Percentiles rank a stretch among this genome's conserved stretches.
phyloP scores from a whole-genome alignment of 2,888 invertebrate genomes.

The Anarsia innoxiella region DNA sequence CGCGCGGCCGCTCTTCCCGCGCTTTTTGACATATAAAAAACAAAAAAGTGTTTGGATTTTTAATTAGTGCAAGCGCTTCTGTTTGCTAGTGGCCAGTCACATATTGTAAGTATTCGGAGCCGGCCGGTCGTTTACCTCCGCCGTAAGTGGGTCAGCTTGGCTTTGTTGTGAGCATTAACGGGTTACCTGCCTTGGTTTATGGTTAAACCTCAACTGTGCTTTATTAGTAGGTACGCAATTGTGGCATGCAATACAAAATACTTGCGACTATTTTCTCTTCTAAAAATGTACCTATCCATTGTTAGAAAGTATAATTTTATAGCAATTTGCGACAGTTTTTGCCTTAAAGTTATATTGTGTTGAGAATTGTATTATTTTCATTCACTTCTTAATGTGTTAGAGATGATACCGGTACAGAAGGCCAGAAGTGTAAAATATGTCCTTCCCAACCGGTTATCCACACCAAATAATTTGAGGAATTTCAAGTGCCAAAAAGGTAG shows the following conservation, averaged over 20 bases:
- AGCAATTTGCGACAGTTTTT: too few species aligned
- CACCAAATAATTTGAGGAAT: slow-evolving; percentile 11
- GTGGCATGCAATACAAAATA: too few species aligned
- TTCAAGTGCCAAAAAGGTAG: slow-evolving; percentile 1
- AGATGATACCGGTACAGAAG: slow-evolving; percentile 1
- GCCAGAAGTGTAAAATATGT: slow-evolving; percentile 8
- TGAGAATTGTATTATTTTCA: too few species aligned
- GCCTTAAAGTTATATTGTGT: too few species aligned
- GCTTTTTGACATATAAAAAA: slow-evolving; percentile 37
- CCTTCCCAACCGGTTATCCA: slow-evolving; percentile 11
- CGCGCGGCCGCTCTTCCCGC: slow-evolving; percentile 49
- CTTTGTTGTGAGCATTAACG: slow-evolving; percentile 33
- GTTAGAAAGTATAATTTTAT: too few species aligned
- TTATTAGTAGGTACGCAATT: too few species aligned
- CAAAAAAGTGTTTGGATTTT: slow-evolving; percentile 31
- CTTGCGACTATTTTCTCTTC: too few species aligned
- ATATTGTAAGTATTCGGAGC: slow-evolving; percentile 41
- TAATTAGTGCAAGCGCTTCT: slow-evolving; percentile 34
- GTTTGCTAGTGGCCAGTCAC: slow-evolving; percentile 35
- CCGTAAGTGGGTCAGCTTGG: slow-evolving; percentile 43
- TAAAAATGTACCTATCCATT: too few species aligned
- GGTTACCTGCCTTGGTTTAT: slow-evolving; percentile 16
- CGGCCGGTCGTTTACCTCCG: slow-evolving; percentile 35
- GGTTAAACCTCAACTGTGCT: too few species aligned
- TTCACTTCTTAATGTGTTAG: too few species aligned